Conservation (phyloP, 2,888 invertebrate genomes). For the Agrochola lychnidis region DNA sequence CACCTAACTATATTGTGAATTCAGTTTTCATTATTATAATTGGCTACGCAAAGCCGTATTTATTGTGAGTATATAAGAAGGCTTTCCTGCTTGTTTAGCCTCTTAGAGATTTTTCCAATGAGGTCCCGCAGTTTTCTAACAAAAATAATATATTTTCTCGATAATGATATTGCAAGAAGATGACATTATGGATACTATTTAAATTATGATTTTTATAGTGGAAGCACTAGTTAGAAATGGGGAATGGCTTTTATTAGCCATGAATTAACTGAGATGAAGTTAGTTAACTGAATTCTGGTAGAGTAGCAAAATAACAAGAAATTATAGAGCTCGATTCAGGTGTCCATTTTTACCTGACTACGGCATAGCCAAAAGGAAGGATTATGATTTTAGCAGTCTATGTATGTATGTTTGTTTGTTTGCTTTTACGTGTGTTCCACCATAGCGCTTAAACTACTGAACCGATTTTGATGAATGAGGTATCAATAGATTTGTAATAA, state of each 20-base stretch:
- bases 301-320: neutral
- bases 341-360: too few species aligned
- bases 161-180: neutral
- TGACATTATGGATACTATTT: neutral
- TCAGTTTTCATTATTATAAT: neutral
- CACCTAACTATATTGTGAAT: neutral
- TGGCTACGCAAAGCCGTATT: neutral
- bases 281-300: neutral
- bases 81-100: neutral
- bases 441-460: too few species aligned
- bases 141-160: neutral
- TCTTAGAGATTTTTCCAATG: neutral
- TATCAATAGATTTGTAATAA: too few species aligned
- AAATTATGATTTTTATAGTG: neutral
- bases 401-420: too few species aligned
- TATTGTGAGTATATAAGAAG: neutral
- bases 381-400: too few species aligned
- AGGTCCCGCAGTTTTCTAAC: neutral
- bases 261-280: neutral
- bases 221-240: too few species aligned
- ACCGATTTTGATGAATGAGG: too few species aligned
- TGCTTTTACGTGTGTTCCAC: too few species aligned
- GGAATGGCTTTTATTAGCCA: neutral
- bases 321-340: too few species aligned
- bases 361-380: too few species aligned